Percentiles rank a stretch among this genome's conserved stretches.
These are phyloP conservation scores for Colaptes auratus DNA, from an alignment of 2,113 vertebrate species.

Conservation along the genomic window DNA sequence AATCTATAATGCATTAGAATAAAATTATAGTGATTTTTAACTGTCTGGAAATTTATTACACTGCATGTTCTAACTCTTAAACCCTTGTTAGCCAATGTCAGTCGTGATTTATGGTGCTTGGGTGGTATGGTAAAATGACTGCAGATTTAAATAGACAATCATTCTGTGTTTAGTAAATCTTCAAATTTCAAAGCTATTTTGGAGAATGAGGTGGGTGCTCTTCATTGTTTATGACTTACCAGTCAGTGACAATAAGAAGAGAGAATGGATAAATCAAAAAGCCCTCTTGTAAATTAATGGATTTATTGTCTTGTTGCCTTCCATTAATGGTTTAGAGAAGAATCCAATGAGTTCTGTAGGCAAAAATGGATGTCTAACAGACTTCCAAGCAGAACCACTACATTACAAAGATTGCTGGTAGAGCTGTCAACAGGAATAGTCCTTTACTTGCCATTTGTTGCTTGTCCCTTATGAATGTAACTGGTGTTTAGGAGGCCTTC, in stretches of 20 bases:
- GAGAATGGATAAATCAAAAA: conserved; percentile 64
- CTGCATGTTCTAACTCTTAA: conserved; percentile 92
- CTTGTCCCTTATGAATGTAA: neutral
- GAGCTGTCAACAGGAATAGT: neutral
- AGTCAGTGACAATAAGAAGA: conserved; percentile 62
- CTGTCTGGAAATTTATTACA: conserved; percentile 98
- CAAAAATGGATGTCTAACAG: neutral
- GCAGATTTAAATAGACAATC: conserved; percentile 90
- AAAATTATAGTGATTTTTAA: conserved; percentile 99
- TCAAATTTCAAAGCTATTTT: conserved; percentile 85
- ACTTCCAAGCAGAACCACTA: neutral
- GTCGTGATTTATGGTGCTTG: conserved; percentile 90
- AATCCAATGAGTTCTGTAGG: conserved; percentile 23
- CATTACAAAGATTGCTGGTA: neutral
- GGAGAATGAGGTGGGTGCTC: conserved; percentile 80
- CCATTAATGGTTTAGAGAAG: conserved; percentile 28
- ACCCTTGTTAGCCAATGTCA: conserved; percentile 92
- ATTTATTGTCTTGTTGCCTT: conserved; percentile 28
- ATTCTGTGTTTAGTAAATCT: conserved; percentile 89
- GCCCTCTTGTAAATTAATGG: conserved; percentile 48
- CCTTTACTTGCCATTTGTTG: neutral
- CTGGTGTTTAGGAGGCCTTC: neutral
- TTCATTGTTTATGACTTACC: conserved; percentile 79
- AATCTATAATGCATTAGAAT: conserved; percentile 99
- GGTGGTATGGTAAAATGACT: conserved; percentile 88